A percentile compares a stretch with the other conserved stretches of the same genome.
Conservation (phyloP, 2,113 vertebrate genomes). For the Gyps fulvus region DNA sequence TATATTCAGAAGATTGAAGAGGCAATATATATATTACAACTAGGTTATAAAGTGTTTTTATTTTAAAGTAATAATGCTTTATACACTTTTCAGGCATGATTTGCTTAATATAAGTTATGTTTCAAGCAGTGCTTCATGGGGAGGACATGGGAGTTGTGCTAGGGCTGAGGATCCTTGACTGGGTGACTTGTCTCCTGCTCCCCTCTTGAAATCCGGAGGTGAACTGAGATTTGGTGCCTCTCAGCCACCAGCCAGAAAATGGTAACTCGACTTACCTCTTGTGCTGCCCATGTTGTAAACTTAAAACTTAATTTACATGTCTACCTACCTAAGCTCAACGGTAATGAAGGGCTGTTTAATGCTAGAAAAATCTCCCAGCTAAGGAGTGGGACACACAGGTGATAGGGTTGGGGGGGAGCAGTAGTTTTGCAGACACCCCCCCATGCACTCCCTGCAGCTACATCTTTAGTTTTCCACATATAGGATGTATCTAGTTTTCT, state of each 20-base stretch:
- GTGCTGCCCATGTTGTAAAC: not conserved
- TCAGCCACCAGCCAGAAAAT: not conserved
- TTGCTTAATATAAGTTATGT: not conserved
- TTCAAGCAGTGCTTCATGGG: not conserved
- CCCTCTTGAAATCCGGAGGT: not conserved
- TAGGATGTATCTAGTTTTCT: not conserved
- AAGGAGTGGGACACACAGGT: not conserved
- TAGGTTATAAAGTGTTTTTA: not conserved
- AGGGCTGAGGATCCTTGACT: not conserved
- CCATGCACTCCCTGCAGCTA: rapidly evolving
- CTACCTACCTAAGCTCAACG: not conserved
- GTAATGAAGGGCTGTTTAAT: not conserved
- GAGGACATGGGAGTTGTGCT: not conserved
- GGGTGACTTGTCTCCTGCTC: not conserved
- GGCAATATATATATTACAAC: not conserved
- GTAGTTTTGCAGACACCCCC: not conserved
- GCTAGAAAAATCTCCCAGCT: not conserved
- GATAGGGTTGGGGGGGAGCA: not conserved
- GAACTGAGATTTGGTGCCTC: not conserved
- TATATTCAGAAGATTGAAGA: not conserved
- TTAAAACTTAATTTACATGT: not conserved
- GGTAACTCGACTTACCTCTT: not conserved
- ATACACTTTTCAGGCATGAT: not conserved
- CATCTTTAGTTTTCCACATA: not conserved
- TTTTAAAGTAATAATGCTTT: not conserved